Base-by-base conservation (phyloP, 2,797 vertebrate species). In the Chrosomus eos region DNA sequence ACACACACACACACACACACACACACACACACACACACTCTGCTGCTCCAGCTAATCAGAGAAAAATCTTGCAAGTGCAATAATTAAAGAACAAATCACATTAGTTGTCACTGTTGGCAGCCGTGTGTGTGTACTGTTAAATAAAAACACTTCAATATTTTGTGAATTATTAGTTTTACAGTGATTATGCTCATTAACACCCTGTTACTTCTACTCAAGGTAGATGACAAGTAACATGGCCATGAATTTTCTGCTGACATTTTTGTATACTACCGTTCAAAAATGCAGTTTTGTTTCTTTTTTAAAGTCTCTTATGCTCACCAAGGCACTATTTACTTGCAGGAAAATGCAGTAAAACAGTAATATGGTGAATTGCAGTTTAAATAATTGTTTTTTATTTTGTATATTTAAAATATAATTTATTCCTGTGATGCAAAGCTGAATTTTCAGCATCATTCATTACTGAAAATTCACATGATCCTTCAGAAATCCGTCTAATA, bases 41-140 rank as follows among this genome's bases (percentile, higher is more conserved):
- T n/a, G n/a, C 45, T 53, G n/a, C 19, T 84, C 45, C n/a, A 81
- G 48, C 21, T 73, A 67, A 87, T 84, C 78, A 28, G 78, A 48
- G 48, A 45, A 45, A 73, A 67, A 81, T 83, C 21, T 0, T 19
- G 26, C 26, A 48, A 80, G 76, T 33, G 58, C 5, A 58, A 60
- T 84, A 72, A 77, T 77, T 81, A 66, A 82, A 87, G 75, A 74
- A 74, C 70, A 51, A 68, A 62, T 75, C 53, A 33, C 43, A 66
- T 78, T 84, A 81, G 40, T 78, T 72, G 55, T 74, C 26, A 45
- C 7, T 76, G 9, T 55, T 82, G n/a, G 16, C 70, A 82, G 70
- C 18, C 45, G 48, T 53, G 2, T 82, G 76, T 55, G 36, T 66
- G 19, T 67, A 80, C 21, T 67, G 23, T 36, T 23, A 67, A 16